Evolutionary conservation across 2,797 vertebrate genomes (phyloP).

Genomic region (Lutjanus argentimaculatus): DNA sequence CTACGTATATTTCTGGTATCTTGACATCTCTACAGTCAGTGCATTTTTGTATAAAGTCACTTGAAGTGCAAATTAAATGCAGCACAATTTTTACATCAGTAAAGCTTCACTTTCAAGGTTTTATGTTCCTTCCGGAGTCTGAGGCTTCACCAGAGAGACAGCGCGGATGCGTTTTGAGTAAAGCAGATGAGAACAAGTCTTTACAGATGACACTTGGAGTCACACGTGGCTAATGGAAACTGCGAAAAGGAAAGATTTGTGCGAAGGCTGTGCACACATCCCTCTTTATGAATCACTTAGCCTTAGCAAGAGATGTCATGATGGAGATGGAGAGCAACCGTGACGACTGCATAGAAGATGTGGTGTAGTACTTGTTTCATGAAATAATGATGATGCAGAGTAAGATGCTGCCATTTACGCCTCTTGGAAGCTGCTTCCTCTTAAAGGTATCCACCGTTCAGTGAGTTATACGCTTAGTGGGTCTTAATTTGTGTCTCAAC

Average conservation of each 20-base stretch:
- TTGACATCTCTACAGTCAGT: not conserved
- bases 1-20: too few relatives aligned
- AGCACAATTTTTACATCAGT: not conserved
- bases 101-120: conserved; percentile 5
- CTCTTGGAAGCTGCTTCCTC: conserved; percentile 5
- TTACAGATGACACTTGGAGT: not conserved
- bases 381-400: conserved; percentile 36
- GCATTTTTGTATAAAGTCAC: not conserved
- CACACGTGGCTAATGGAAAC: not conserved
- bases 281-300: not conserved
- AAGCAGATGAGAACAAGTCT: conserved; percentile 13
- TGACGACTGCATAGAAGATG: conserved; percentile 15
- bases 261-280: not conserved
- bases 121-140: not conserved
- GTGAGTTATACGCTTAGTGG: conserved; percentile 1
- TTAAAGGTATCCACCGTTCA: conserved; percentile 1
- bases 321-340: not conserved
- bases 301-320: conserved; percentile 2
- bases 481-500: conserved; percentile 46
- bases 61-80: not conserved
- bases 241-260: not conserved
- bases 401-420: conserved; percentile 26
- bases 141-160: conserved; percentile 7
- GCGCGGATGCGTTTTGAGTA: not conserved
- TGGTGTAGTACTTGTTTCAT: conserved; percentile 7